phyloP scores from a whole-genome alignment of 2,888 invertebrate species.

The Alentia gelatinosa region DNA sequence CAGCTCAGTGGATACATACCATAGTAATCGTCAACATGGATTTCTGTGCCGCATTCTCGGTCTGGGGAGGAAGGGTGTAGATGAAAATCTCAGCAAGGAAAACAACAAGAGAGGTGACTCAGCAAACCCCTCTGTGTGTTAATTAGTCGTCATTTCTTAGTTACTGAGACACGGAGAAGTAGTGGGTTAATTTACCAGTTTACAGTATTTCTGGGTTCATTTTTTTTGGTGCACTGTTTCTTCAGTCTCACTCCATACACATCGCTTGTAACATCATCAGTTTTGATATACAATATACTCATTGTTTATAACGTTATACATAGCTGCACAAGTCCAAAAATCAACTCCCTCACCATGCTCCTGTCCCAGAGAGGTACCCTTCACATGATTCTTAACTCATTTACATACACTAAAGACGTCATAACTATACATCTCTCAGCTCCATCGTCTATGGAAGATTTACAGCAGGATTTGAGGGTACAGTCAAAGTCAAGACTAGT shows the following conservation, averaged over 20 bases:
- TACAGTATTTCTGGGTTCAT: background rate
- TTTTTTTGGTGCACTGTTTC: background rate
- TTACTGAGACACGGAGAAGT: background rate
- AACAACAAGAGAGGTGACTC: background rate
- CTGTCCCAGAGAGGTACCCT: background rate
- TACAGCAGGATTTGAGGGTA: conserved; percentile 19
- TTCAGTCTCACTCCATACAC: background rate
- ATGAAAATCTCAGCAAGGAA: background rate
- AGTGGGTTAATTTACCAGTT: background rate
- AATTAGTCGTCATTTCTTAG: background rate
- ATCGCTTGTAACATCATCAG: background rate
- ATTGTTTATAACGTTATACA: conserved; percentile 21
- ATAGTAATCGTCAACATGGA: conserved; percentile 24
- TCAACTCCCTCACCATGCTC: background rate
- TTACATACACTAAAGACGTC: conserved; percentile 17
- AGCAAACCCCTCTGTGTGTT: too few relatives aligned
- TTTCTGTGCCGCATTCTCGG: background rate
- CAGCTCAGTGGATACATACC: background rate
- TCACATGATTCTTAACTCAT: conserved; percentile 13
- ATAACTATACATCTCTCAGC: background rate
- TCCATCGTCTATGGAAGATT: background rate
- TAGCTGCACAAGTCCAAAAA: conserved; percentile 23
- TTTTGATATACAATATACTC: background rate
- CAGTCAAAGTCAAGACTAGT: conserved; percentile 29
- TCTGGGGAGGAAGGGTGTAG: background rate